A percentile compares a stretch with the other conserved stretches of the same genome.
Evolutionary conservation across 64 coral and sea anemone species (phyloP).

Genomic region (Stichodactyla mertensii): DNA sequence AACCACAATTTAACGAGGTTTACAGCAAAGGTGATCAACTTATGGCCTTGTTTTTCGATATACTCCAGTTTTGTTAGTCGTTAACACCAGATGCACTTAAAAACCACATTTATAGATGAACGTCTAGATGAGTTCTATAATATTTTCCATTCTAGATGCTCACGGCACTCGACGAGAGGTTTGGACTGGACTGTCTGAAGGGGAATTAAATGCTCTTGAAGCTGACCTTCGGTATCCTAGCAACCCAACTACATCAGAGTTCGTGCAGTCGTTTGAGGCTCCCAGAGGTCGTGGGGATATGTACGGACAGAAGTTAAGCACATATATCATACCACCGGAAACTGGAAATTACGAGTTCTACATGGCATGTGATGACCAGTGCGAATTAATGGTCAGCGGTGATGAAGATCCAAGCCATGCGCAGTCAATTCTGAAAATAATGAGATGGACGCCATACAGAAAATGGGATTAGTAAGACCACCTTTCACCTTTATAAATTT

Average conservation of each 20-base stretch:
- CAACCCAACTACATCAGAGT: background rate
- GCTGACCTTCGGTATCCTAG: background rate
- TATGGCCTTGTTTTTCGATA: no score
- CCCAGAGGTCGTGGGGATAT: background rate
- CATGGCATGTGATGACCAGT: constrained; percentile 63
- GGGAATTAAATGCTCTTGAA: background rate
- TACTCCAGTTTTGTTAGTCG: no score
- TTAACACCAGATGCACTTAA: no score
- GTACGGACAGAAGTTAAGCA: constrained; percentile 58
- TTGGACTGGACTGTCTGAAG: background rate
- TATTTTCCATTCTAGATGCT: background rate
- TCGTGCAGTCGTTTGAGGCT: background rate
- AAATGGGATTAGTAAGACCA: constrained; percentile 51
- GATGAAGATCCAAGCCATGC: constrained; percentile 24
- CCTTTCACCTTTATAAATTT: background rate
- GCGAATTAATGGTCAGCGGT: constrained; percentile 35
- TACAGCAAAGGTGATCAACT: no score
- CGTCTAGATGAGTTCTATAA: no score
- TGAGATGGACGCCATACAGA: constrained; percentile 35
- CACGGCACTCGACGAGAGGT: constrained; percentile 1
- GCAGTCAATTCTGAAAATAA: background rate
- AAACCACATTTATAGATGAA: no score
- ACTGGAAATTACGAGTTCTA: constrained; percentile 67
- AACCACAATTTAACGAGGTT: no score
- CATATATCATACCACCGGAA: constrained; percentile 63